Conservation (phyloP, 2,113 vertebrate genomes). For the Orycteropus afer region DNA sequence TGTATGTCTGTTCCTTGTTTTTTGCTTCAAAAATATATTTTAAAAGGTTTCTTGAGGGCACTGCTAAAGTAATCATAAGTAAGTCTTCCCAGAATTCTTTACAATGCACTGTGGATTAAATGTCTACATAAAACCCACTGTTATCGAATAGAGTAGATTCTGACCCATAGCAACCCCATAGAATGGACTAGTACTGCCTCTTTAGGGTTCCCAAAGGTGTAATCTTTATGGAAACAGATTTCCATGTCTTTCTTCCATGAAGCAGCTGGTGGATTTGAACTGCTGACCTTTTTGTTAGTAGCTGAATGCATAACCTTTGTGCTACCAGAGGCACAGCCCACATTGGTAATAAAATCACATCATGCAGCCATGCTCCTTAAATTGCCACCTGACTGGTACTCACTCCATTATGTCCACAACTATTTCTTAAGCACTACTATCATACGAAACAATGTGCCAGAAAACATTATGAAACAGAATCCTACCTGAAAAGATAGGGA, state of each 20-base stretch:
- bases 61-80: background rate
- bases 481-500: background rate
- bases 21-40: background rate
- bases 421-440: background rate
- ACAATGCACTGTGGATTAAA: background rate
- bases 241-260: background rate
- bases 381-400: fast-evolving
- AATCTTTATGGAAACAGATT: background rate
- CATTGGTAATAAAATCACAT: background rate
- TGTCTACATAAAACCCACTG: fast-evolving
- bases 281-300: background rate
- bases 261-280: background rate
- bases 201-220: background rate
- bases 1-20: background rate
- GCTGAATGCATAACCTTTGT: background rate
- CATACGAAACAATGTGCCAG: fast-evolving
- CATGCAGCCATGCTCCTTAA: fast-evolving
- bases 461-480: fast-evolving
- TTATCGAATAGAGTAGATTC: background rate
- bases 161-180: background rate
- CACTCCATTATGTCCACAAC: fast-evolving
- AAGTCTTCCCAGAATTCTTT: background rate
- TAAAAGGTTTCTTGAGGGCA: background rate
- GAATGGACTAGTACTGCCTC: background rate
- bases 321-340: background rate